Evolutionary conservation across 1,140 invertebrate species (phyloP), one percentile per base, ranked within the genome.

Genomic region (Drosophila repleta): DNA sequence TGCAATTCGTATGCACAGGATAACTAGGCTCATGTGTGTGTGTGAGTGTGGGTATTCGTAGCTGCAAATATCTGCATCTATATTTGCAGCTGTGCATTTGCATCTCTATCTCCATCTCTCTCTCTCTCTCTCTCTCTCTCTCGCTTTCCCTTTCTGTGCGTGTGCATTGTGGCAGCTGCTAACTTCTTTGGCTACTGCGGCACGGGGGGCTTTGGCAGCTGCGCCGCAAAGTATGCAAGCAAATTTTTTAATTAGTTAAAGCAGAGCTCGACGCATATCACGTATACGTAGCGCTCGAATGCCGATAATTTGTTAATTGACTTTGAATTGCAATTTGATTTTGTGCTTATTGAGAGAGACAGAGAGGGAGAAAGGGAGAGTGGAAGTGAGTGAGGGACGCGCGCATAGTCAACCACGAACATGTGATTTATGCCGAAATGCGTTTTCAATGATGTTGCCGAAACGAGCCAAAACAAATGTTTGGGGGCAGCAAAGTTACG

Each of bases 361-460:
- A 26, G 13, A 35, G 2, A 29, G 1, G 6, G 7, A 29, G 18
- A n/a, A 11, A 48, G 10, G 4, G 43, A 21, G 18, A 11, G 45
- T 1, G 45, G 2, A 3, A 21, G 15, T 4, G 13, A 41, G 37
- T 17, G 15, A 26, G 51, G 20, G 13, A n/a, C 6, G 20, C n/a
- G 10, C 24, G 8, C n/a, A 17, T 46, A 56, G 43, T 76, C 62
- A 58, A 58, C 53, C 58, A 10, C 53, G 62, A 3, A 51, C 39
- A 70, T 55, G 24, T 76, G 74, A 77, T 77, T 77, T 77, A 77
- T 77, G 56, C 39, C 51, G 58, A 82, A 81, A 77, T 77, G 57
- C 70, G 61, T 70, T 77, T 77, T 69, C 74, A 69, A 77, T 77
- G 74, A 74, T 73, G 58, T 56, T 76, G 29, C 39, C 24, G 29